phyloP scores from a whole-genome alignment of 2,888 invertebrate species.

The Cephus spinipes region DNA sequence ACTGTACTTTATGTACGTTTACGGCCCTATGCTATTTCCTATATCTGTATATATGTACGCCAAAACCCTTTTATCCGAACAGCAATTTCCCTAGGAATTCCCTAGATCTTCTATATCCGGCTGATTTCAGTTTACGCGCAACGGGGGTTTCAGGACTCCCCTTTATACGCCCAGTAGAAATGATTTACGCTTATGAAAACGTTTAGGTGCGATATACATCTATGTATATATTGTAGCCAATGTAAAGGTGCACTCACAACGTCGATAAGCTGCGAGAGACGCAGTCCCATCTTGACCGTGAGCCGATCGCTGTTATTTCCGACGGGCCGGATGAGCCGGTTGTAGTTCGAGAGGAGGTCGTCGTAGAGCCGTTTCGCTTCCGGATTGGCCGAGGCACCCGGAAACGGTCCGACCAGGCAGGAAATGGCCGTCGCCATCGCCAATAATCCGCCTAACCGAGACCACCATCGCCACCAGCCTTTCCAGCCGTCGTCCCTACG shows the following conservation, averaged over 20 bases:
- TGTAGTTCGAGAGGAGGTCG: slow-evolving; percentile 94
- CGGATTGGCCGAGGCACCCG: slow-evolving; percentile 83
- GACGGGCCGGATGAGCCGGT: slow-evolving; percentile 93
- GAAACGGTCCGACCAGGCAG: slow-evolving; percentile 61
- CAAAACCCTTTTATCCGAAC: not conserved
- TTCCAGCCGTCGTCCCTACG: slow-evolving; percentile 64
- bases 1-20: not conserved
- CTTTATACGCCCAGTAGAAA: not conserved
- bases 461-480: slow-evolving; percentile 58
- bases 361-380: slow-evolving; percentile 95
- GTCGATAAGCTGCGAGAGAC: slow-evolving; percentile 91
- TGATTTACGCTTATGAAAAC: slow-evolving; percentile 5
- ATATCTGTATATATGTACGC: not conserved
- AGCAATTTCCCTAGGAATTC: not conserved
- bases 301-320: slow-evolving; percentile 94
- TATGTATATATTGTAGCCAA: not conserved
- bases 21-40: not conserved
- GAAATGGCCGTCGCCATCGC: slow-evolving; percentile 79
- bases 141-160: not conserved
- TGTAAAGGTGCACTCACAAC: slow-evolving; percentile 77
- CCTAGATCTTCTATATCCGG: not conserved
- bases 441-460: slow-evolving; percentile 69
- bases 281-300: slow-evolving; percentile 94
- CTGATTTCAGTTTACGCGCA: not conserved
- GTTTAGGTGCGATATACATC: not conserved